Base-by-base conservation (phyloP, 2,797 vertebrate species). In the Molothrus aeneus region DNA sequence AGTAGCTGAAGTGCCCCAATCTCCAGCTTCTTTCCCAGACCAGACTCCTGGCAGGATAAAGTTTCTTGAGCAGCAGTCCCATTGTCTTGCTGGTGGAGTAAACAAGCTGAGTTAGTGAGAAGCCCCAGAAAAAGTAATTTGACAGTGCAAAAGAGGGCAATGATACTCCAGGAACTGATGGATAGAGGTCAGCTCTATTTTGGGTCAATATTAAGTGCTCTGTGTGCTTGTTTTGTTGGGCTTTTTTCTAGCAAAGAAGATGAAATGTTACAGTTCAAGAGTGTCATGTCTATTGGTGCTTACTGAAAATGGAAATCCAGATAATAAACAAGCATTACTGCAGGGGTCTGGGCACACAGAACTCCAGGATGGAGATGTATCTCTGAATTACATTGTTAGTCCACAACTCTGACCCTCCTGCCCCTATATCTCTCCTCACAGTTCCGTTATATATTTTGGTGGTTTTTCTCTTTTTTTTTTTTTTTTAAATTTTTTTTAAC, bases 211-310 rank as follows among this genome's bases (percentile, higher is more conserved):
- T 54, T 50, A 86, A 90, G 43, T 66, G 60, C 16, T 69, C 64
- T 65, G 6, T 84, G n/a, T 47, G 11, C 38, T 72, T 64, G 16
- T 56, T 80, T 31, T 85, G 19, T 54, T 65, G 42, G 11, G 7
- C 8, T 45, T 56, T 80, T 83, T 54, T 4, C 59, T 50, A 69
- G 13, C 14, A 43, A 64, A 83, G 48, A 48, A 60, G 59, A 87
- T 28, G 17, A 93, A 94, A 85, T 28, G 31, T 85, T 93, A 48
- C 22, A 43, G 70, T 83, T 96, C 53, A 74, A 53, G 53, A 54
- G 40, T 48, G 73, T 73, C 61, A 80, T 31, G 32, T 86, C 48
- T 50, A 32, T 50, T 43, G 42, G 17, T 72, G 50, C 21, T 87
- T 56, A 70, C 68, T 82, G 68, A 72, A 69, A 87, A 84, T 69